phyloP scores from a whole-genome alignment of 2,888 invertebrate genomes.

The Craniophora ligustri region DNA sequence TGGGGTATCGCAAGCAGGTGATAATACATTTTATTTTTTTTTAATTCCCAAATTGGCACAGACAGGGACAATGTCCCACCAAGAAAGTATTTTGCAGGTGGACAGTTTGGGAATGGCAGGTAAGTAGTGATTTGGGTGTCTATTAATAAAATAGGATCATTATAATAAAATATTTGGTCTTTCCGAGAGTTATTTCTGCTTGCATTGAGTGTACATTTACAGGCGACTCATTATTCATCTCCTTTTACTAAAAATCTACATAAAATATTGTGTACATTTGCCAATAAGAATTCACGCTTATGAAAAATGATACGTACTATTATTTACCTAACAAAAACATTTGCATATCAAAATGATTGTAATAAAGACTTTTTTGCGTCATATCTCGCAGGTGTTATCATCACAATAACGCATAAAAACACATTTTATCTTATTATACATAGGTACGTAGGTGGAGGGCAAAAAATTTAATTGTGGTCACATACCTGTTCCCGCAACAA shows the following conservation, averaged over 20 bases:
- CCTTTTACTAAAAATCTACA: background rate
- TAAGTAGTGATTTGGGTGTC: slow-evolving; percentile 22
- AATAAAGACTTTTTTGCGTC: slow-evolving; percentile 46
- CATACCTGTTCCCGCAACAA: slow-evolving; percentile 76
- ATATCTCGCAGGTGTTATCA: slow-evolving; percentile 66
- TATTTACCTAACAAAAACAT: slow-evolving; percentile 51
- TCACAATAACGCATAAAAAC: slow-evolving; percentile 59
- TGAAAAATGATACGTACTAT: slow-evolving; percentile 48
- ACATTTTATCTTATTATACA: slow-evolving; percentile 62
- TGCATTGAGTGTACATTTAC: too few species aligned
- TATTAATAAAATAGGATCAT: too few species aligned
- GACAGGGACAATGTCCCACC: slow-evolving; percentile 10
- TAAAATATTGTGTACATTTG: too few species aligned
- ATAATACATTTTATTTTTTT: slow-evolving; percentile 1
- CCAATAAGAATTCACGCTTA: background rate
- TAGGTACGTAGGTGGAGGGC: slow-evolving; percentile 55
- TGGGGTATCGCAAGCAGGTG: background rate
- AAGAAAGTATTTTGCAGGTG: slow-evolving; percentile 11
- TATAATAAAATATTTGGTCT: too few species aligned
- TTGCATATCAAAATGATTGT: slow-evolving; percentile 67
- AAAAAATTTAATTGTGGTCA: slow-evolving; percentile 73
- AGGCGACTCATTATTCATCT: background rate
- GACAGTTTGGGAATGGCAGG: slow-evolving; percentile 9
- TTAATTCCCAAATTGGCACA: slow-evolving; percentile 5
- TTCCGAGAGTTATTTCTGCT: too few species aligned